Conservation (phyloP, 1,140 invertebrate genomes). For the Zaprionus inermis region DNA sequence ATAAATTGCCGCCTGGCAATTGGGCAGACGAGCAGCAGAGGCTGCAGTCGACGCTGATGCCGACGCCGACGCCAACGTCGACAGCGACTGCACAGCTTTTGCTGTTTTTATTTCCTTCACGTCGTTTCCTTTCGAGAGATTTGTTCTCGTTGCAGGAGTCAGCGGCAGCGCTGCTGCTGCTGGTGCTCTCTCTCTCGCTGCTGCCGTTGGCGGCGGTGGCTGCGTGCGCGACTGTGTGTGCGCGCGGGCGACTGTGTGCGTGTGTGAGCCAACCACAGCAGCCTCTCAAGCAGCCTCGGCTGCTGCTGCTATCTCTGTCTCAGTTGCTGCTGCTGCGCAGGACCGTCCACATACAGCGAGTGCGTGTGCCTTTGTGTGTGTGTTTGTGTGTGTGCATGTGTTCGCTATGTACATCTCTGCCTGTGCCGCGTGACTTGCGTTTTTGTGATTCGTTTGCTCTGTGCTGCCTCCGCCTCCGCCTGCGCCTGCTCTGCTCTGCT, state of each 20-base stretch:
- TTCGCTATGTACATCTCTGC: constrained; percentile 52
- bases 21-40: constrained; percentile 53
- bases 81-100: constrained; percentile 27
- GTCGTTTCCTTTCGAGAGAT: constrained; percentile 46
- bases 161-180: constrained; percentile 1
- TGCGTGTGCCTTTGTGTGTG: constrained; percentile 8
- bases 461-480: constrained; percentile 24
- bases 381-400: constrained; percentile 19
- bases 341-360: constrained; percentile 55
- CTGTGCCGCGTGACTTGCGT: constrained; percentile 70
- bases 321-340: constrained; percentile 75
- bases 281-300: constrained; percentile 40
- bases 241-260: constrained; percentile 26
- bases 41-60: background rate
- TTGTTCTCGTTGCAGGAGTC: constrained; percentile 41
- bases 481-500: constrained; percentile 20
- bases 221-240: constrained; percentile 15
- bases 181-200: background rate
- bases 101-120: constrained; percentile 41
- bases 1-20: constrained; percentile 73
- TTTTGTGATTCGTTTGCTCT: constrained; percentile 80
- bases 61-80: background rate
- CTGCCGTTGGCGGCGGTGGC: constrained; percentile 12
- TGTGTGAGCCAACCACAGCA: constrained; percentile 73
- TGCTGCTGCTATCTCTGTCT: constrained; percentile 80